Percentiles rank a stretch among this genome's conserved stretches.
These are phyloP conservation scores for Scarus forsteni DNA, from an alignment of 2,797 vertebrate species.

Conservation along the genomic window DNA sequence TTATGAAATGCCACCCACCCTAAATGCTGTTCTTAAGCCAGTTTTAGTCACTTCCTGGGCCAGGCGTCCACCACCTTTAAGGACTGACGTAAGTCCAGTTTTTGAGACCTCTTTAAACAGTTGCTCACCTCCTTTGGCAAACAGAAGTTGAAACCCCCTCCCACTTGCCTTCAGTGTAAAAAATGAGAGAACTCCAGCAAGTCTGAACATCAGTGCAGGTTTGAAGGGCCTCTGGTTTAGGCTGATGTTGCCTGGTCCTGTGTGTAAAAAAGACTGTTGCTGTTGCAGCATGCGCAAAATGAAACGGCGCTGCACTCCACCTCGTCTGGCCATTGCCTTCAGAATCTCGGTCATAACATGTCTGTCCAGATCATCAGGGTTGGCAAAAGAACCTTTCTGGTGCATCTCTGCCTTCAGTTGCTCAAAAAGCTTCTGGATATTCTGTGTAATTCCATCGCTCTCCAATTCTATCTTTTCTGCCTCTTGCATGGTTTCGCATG, in stretches of 20 bases:
- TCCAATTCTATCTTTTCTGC: not conserved
- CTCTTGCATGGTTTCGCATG: not conserved
- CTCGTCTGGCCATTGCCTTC: not conserved
- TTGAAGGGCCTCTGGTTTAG: not conserved
- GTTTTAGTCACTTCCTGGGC: no score
- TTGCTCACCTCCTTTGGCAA: not conserved
- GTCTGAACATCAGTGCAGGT: not conserved
- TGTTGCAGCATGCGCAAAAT: not conserved
- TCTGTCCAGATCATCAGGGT: not conserved
- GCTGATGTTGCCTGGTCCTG: no score
- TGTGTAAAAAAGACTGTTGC: no score
- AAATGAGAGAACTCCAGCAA: not conserved
- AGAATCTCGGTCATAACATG: not conserved
- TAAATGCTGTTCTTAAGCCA: no score
- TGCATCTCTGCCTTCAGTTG: not conserved
- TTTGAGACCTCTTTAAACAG: not conserved
- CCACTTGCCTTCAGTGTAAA: rapidly evolving
- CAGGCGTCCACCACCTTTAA: not conserved
- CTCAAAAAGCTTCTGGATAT: not conserved
- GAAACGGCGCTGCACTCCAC: not conserved
- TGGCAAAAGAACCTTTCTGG: rapidly evolving
- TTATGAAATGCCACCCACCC: no score
- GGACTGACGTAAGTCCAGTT: not conserved
- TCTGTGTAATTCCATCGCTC: not conserved
- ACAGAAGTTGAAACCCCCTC: rapidly evolving